phyloP scores from a whole-genome alignment of 92 coral and sea anemone species.

The Galaxea fascicularis region DNA sequence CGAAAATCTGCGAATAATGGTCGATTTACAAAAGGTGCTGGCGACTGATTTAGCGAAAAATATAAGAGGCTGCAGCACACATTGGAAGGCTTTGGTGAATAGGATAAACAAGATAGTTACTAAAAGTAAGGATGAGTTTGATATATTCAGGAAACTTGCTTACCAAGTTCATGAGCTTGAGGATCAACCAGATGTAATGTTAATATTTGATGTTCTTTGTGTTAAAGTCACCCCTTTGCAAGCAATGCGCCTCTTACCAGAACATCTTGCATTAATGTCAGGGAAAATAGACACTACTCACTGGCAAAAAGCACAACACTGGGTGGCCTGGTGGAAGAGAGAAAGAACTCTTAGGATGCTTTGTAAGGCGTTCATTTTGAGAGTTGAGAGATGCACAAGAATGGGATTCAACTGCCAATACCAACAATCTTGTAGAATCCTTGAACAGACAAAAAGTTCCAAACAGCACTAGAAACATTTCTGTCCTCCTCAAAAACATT shows the following conservation, averaged over 20 bases:
- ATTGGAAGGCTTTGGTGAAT: conserved; percentile 57
- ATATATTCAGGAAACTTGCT: too few species aligned
- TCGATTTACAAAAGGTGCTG: conserved; percentile 24
- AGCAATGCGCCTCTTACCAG: too few species aligned
- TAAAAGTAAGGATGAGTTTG: too few species aligned
- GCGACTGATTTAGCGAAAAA: conserved; percentile 26
- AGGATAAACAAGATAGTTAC: too few species aligned
- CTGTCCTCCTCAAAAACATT: conserved; percentile 45
- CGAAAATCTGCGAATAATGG: conserved; percentile 54
- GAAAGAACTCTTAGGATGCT: too few species aligned
- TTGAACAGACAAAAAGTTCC: conserved; percentile 57
- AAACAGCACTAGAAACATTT: conserved; percentile 48
- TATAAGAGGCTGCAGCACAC: conserved; percentile 57
- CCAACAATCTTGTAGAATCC: conserved; percentile 63
- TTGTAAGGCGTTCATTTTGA: too few species aligned
- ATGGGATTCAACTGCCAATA: conserved; percentile 58
- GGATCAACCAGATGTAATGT: too few species aligned
- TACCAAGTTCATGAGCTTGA: too few species aligned
- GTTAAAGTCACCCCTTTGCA: too few species aligned
- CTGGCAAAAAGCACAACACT: conserved; percentile 54
- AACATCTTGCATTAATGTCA: background rate
- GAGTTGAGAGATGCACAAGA: conserved; percentile 46
- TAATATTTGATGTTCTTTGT: too few species aligned
- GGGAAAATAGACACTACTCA: conserved; percentile 1
- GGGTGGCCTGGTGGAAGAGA: conserved; percentile 61